Evolutionary conservation across 2,797 vertebrate genomes (phyloP).

Genomic region (Poeciliopsis gracilis): DNA sequence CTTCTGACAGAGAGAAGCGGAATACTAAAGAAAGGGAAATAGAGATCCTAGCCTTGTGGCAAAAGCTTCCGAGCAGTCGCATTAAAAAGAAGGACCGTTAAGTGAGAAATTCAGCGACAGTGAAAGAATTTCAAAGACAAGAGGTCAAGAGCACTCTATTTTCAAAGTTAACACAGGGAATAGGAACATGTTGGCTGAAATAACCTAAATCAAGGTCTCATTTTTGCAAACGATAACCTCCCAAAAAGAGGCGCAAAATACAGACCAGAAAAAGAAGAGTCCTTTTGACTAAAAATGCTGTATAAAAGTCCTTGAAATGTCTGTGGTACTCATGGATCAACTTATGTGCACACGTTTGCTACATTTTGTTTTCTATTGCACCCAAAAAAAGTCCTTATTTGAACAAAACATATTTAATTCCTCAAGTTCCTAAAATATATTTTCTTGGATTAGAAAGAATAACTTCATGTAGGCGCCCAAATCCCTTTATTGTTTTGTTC

Average conservation of each 20-base stretch:
- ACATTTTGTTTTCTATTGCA: background rate
- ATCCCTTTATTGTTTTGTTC: background rate
- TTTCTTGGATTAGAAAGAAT: background rate
- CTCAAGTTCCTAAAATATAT: background rate
- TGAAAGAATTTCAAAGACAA: slow-evolving; percentile 70
- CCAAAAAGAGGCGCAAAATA: slow-evolving; percentile 56
- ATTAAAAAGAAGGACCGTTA: slow-evolving; percentile 66
- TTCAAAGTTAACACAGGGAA: slow-evolving; percentile 72
- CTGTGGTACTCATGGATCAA: background rate
- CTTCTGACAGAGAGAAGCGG: slow-evolving; percentile 20
- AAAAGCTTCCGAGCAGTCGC: slow-evolving; percentile 58
- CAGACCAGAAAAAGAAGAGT: slow-evolving; percentile 53
- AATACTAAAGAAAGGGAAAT: slow-evolving; percentile 37
- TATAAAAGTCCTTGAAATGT: slow-evolving; percentile 52
- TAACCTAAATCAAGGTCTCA: slow-evolving; percentile 72
- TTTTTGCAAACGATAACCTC: slow-evolving; percentile 73
- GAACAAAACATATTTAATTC: background rate
- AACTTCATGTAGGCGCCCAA: background rate
- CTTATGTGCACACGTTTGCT: background rate
- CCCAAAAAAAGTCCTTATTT: background rate
- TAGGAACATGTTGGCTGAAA: slow-evolving; percentile 60
- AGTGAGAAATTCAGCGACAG: slow-evolving; percentile 56
- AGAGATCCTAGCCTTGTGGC: slow-evolving; percentile 57
- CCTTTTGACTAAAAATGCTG: slow-evolving; percentile 70
- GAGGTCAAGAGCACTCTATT: slow-evolving; percentile 80